Conservation (phyloP, 1,140 invertebrate species). For the Mamestra configurata region DNA sequence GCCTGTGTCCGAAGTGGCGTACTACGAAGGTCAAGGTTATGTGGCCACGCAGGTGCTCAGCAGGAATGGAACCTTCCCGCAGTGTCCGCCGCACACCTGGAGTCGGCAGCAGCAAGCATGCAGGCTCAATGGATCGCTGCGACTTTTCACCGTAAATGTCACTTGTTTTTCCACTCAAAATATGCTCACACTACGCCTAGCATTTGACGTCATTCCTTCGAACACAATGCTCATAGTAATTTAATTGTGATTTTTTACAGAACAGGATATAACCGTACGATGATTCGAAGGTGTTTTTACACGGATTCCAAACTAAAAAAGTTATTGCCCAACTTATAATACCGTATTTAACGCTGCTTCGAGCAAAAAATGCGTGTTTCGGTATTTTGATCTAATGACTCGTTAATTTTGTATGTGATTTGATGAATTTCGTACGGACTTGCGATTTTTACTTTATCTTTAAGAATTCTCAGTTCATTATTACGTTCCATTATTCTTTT, state of each 20-base stretch:
- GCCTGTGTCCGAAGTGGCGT: constrained; percentile 83
- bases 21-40: constrained; percentile 84
- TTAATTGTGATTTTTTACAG: constrained; percentile 67
- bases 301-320: constrained; percentile 82
- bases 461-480: constrained; percentile 18
- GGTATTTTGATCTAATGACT: constrained; percentile 83
- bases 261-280: constrained; percentile 76
- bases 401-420: constrained; percentile 77
- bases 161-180: constrained; percentile 43
- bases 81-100: constrained; percentile 82
- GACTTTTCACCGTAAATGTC: constrained; percentile 82
- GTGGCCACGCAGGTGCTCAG: constrained; percentile 84
- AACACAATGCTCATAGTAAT: constrained; percentile 42
- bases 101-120: constrained; percentile 78
- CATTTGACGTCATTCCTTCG: constrained; percentile 47
- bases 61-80: constrained; percentile 86
- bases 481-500: constrained; percentile 24
- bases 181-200: constrained; percentile 21
- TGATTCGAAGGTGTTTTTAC: constrained; percentile 79
- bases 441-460: constrained; percentile 62
- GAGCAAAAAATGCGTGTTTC: constrained; percentile 70
- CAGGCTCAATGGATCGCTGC: constrained; percentile 76
- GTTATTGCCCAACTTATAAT: constrained; percentile 75
- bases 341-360: constrained; percentile 70
- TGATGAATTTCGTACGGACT: constrained; percentile 75